Evolutionary conservation across 2,888 invertebrate genomes (phyloP), one percentile per base, ranked within the genome.

Genomic region (Incurvaria masculella): DNA sequence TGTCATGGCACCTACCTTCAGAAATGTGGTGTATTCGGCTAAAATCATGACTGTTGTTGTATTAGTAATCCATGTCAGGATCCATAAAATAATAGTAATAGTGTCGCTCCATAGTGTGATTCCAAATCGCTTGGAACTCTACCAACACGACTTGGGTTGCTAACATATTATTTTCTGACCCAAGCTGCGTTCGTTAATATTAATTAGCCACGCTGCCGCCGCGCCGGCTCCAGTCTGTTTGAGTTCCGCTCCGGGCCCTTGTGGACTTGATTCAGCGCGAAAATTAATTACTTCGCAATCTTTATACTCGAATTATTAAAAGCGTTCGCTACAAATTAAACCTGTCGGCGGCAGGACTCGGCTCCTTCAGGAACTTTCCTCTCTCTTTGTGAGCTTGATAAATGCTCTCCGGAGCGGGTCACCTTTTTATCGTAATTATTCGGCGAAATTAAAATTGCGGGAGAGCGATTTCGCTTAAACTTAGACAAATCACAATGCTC

Each of bases 261-360:
- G 78, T 75, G 78, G 76, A 75, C 68, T 71, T 74, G 78, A 78
- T 78, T 78, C 73, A 69, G 73, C 71, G 74, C 72, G 69, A 78
- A 78, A 78, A 78, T 78, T 78, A 78, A 78, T 78, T 78, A 78
- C 76, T 78, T 33, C 74, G 66, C 75, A 76, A 78, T 78, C 78
- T 78, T 78, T 78, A 78, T 78, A 73, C 76, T 78, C 76, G 76
- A 78, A 78, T 78, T 78, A 78, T 76, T 76, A 78, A n/a, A 78
- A 69, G 76, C 76, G 78, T 78, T 78, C 72, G 78, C 74, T 74
- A 78, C 78, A 78, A 78, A 78, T 78, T 78, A 78, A 78, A 78
- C 78, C 78, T 78, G 78, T 78, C 78, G 71, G 67, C 64, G 68
- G 70, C 78, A 78, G 75, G 71, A n/a, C 8, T 8, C 11, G n/a